Conservation (phyloP, 2,888 invertebrate species). For the Phortica magna region DNA sequence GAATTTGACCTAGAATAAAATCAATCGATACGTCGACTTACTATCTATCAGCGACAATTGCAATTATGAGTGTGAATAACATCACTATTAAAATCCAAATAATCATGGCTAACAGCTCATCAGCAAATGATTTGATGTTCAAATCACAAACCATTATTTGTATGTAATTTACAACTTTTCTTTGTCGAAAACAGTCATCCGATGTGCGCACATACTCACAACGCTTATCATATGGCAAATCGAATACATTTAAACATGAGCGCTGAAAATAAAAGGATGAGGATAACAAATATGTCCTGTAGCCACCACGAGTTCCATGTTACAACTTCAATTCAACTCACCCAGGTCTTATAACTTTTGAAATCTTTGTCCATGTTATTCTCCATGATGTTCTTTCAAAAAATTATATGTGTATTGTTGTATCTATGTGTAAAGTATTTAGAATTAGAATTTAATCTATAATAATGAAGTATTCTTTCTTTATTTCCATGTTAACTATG, state of each 20-base stretch:
- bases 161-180: background rate
- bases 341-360: too few species aligned
- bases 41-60: slow-evolving; percentile 11
- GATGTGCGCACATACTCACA: background rate
- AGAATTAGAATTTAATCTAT: too few species aligned
- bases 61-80: background rate
- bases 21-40: background rate
- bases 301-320: background rate
- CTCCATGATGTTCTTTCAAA: too few species aligned
- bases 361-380: too few species aligned
- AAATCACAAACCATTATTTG: background rate
- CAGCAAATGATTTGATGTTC: background rate
- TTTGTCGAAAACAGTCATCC: background rate
- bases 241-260: background rate
- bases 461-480: too few species aligned
- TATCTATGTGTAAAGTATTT: too few species aligned
- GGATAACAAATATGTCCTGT: background rate
- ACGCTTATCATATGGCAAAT: background rate
- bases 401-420: too few species aligned
- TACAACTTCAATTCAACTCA: background rate
- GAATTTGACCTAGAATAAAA: background rate
- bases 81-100: background rate
- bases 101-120: background rate
- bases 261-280: background rate
- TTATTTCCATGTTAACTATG: too few species aligned